A percentile compares a stretch with the other conserved stretches of the same genome.
Conservation (phyloP, 2,888 invertebrate genomes). For the Chrysodeixis includens region DNA sequence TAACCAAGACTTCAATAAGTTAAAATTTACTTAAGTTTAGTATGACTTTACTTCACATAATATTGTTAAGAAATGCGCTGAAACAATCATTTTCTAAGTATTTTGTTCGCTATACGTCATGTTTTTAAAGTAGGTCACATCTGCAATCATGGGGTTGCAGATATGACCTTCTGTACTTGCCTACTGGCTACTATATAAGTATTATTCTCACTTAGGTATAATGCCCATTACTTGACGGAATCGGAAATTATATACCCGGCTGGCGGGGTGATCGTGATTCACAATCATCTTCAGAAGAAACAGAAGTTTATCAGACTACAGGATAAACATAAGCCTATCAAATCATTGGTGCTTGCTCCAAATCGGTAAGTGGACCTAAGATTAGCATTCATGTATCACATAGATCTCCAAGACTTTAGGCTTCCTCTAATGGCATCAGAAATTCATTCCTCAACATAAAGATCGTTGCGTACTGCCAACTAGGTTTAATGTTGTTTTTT, state of each 20-base stretch:
- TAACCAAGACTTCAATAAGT: conserved; percentile 14
- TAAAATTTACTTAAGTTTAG: neutral
- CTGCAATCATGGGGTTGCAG: too few relatives aligned
- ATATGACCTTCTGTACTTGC: too few relatives aligned
- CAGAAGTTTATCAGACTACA: conserved; percentile 93
- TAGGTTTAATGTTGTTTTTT: too few relatives aligned
- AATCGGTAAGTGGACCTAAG: conserved; percentile 89
- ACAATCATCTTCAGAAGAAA: conserved; percentile 92
- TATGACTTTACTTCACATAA: neutral
- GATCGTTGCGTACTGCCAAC: too few relatives aligned
- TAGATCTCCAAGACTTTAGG: too few relatives aligned
- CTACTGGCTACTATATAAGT: too few relatives aligned
- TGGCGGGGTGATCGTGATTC: conserved; percentile 93
- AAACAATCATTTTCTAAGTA: neutral
- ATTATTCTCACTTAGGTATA: conserved; percentile 85
- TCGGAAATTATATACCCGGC: conserved; percentile 94
- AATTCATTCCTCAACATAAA: too few relatives aligned
- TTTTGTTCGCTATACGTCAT: neutral
- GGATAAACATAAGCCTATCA: conserved; percentile 91
- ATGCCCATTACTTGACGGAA: conserved; percentile 92
- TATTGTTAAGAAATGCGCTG: neutral
- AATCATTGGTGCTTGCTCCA: conserved; percentile 90
- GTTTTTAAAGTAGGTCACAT: too few relatives aligned
- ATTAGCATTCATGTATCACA: too few relatives aligned
- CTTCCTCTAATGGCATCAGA: too few relatives aligned